Base-by-base conservation (phyloP, 2,888 invertebrate genomes). In the Erpobdella octoculata region DNA sequence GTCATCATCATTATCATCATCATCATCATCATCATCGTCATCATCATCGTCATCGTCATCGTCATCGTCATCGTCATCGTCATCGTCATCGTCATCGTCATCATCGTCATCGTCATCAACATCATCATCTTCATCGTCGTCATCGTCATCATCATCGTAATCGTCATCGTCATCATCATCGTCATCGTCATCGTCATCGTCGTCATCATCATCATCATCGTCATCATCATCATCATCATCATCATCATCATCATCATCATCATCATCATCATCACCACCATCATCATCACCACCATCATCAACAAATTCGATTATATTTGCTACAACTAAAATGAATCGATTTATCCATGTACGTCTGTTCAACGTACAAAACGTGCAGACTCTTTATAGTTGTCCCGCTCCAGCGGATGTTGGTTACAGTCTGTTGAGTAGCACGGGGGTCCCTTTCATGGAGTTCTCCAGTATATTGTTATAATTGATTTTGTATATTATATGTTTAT, bases 1-100 rank as follows among this genome's bases (percentile, higher is more conserved):
- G 15, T 62, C 33, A 35, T 62, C 62, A 33, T 62, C 62, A 62
- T 62, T 35, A 62, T 33, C 35, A 62, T 62, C 62, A 62, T 62
- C 62, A 62, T 28, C 33, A n/a, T 62, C 62, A 28, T 35, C 36
- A 37, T 15, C 36, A 65, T 4, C 36, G 38, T 9, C 3, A 37
- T n/a, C 36, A 37, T 8, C 18, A 65, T 35, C 2, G 1, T 35
- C 18, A 65, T n/a, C n/a, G n/a, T n/a, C n/a, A n/a, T n/a, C n/a
- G 21, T 21, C 18, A 46, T 5, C 46, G 21, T 5, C 46, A 46
- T 46, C 46, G 21, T 46, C 46, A 46, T 3, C 46, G 21, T 46
- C 46, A 5, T 3, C n/a, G n/a, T n/a, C n/a, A n/a, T n/a, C 5
- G 5, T 46, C 46, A 46, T 46, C 46, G 5, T 46, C 46, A 46